Evolutionary conservation across 53 echinoderm and acorn worm species (phyloP).

Genomic region (Mesocentrotus franciscanus): DNA sequence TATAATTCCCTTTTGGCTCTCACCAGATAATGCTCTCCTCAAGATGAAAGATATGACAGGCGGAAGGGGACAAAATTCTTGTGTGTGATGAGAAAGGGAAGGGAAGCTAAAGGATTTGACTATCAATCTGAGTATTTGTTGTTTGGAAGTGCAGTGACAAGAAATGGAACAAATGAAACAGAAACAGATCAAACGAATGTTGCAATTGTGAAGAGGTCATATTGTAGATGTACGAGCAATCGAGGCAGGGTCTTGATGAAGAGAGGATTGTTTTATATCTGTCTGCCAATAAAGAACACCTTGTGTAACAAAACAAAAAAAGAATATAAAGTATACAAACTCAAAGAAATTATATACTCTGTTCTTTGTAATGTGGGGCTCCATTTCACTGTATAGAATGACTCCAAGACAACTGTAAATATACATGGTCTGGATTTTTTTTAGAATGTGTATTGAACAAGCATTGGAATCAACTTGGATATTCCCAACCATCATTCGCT

Average conservation of each 20-base stretch:
- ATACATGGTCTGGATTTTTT: background rate
- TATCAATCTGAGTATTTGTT: background rate
- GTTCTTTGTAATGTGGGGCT: constrained; percentile 41
- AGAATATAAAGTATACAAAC: constrained; percentile 8
- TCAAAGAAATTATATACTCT: constrained; percentile 32
- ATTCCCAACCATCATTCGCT: constrained; percentile 5
- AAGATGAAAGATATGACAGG: background rate
- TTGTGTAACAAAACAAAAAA: background rate
- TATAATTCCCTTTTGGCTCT: background rate
- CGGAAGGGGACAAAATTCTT: background rate
- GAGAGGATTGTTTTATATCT: background rate
- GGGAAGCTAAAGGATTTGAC: background rate
- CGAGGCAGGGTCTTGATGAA: background rate
- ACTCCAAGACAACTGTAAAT: background rate
- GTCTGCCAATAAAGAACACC: constrained; percentile 52
- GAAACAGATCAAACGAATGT: background rate
- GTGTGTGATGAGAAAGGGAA: background rate
- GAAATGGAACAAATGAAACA: background rate
- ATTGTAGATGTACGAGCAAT: background rate
- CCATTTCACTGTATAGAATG: constrained; percentile 25
- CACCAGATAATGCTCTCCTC: background rate
- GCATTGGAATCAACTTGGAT: constrained; percentile 14
- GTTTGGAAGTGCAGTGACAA: background rate
- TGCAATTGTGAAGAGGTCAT: background rate
- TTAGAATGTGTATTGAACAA: background rate